Evolutionary conservation across 2,797 vertebrate species (phyloP).

Genomic region (Acipenser transmontanus): DNA sequence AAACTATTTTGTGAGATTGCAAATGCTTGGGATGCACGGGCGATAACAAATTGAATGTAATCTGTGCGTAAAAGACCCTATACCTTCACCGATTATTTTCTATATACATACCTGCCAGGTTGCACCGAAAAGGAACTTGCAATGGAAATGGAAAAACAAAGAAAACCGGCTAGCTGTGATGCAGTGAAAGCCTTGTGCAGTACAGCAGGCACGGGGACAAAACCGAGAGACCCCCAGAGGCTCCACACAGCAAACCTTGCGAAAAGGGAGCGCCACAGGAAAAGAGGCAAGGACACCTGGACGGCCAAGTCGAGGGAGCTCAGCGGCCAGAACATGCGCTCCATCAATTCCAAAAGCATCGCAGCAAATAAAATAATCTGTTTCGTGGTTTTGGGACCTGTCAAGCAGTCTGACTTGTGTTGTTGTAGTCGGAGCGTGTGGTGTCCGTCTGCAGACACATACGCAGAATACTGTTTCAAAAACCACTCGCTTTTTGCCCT

Average conservation of each 20-base stretch:
- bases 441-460: constrained; percentile 36
- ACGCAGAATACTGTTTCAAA: constrained; percentile 36
- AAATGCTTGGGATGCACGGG: no score
- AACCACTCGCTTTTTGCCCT: constrained; percentile 36
- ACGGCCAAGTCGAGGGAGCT: not conserved
- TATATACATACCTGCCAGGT: not conserved
- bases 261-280: constrained; percentile 9
- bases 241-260: not conserved
- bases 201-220: not conserved
- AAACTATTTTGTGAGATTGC: no score
- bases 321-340: not conserved
- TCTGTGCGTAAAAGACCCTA: no score
- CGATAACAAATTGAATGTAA: no score
- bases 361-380: constrained; percentile 33
- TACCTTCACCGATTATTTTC: no score
- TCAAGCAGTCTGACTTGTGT: constrained; percentile 21
- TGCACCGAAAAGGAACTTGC: constrained; percentile 2
- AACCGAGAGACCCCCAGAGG: not conserved
- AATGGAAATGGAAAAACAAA: not conserved
- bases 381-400: constrained; percentile 30
- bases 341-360: constrained; percentile 15
- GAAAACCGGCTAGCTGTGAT: not conserved
- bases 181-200: not conserved
- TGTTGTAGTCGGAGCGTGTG: constrained; percentile 38
- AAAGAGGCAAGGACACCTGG: constrained; percentile 5